Base-by-base conservation (phyloP, 2,797 vertebrate species). In the Hydrocynus forskahlii region DNA sequence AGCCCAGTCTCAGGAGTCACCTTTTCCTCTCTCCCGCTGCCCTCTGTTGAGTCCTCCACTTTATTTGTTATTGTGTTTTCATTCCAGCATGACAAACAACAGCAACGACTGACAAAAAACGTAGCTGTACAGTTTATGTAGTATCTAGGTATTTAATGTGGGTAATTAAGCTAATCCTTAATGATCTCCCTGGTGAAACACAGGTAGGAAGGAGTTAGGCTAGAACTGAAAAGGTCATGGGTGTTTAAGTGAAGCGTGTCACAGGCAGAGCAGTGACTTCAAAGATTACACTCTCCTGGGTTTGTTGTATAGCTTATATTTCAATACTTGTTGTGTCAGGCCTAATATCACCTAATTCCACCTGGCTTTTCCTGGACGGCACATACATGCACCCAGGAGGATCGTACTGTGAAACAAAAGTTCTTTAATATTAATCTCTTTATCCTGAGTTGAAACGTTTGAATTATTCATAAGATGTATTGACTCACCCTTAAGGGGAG, bases 1-100 rank as follows among this genome's bases (percentile, higher is more conserved):
- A 94, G 93, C 85, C 87, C 17, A 73, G 88, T 91, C 92, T 92
- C 90, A 66, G 81, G 89, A 91, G 92, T 93, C 87, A 92, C 92
- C 89, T 91, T 92, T 90, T 89, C 86, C 86, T 86, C 88, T 87
- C 81, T 67, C 85, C 50, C 64, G 63, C 81, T 85, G 21, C 60
- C 59, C 70, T 78, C 69, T 88, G 76, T 67, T 77, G 83, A 82
- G 87, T 86, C 75, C 29, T 88, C 79, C 80, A 78, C 89, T 86
- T 88, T 86, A 62, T 87, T 85, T 84, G 87, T 91, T 91, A 92
- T 92, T 90, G 75, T 13, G 85, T 86, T 69, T 89, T 91, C 88
- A 87, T 85, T 84, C 78, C 83, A 45, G 16, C 76, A 76, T 50
- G 80, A 52, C 76, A 13, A 85, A 89, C 60, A 87, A 81, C 81